phyloP scores from a whole-genome alignment of 2,888 invertebrate genomes.

The Portevinia maculata region DNA sequence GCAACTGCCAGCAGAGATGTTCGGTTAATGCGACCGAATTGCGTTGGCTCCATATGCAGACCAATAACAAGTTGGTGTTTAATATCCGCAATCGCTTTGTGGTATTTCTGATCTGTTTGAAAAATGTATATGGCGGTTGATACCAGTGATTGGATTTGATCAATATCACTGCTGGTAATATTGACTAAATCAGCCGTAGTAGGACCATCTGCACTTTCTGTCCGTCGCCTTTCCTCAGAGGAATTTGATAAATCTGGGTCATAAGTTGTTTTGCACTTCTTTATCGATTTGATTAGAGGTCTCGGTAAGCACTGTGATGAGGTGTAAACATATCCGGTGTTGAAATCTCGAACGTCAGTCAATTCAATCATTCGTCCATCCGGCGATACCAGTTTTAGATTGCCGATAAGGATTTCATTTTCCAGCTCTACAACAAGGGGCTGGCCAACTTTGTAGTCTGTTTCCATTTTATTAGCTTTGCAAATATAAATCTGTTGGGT shows the following conservation, averaged over 20 bases:
- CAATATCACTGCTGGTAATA: constrained; percentile 42
- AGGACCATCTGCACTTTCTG: not conserved
- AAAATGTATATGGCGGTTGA: constrained; percentile 73
- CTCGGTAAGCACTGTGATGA: constrained; percentile 75
- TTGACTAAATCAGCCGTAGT: not conserved
- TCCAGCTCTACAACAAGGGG: constrained; percentile 75
- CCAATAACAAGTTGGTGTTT: constrained; percentile 75
- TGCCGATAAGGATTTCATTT: constrained; percentile 75
- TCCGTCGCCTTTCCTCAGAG: not conserved
- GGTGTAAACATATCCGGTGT: constrained; percentile 75
- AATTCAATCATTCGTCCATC: constrained; percentile 75
- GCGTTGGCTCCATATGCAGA: constrained; percentile 75
- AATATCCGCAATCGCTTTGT: constrained; percentile 77
- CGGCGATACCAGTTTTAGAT: constrained; percentile 69
- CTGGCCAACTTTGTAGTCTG: constrained; percentile 68
- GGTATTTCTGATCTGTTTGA: constrained; percentile 77
- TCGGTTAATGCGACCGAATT: constrained; percentile 76
- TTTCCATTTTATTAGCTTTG: constrained; percentile 45
- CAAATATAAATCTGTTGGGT: no score
- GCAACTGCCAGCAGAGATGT: constrained; percentile 75
- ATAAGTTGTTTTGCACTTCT: constrained; percentile 38
- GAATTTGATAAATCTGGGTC: constrained; percentile 2
- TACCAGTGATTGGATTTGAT: constrained; percentile 45
- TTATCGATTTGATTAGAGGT: constrained; percentile 75
- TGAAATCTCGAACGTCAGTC: constrained; percentile 75